Evolutionary conservation across 92 coral and sea anemone genomes (phyloP).

Genomic region (Zoanthus sansibaricus): DNA sequence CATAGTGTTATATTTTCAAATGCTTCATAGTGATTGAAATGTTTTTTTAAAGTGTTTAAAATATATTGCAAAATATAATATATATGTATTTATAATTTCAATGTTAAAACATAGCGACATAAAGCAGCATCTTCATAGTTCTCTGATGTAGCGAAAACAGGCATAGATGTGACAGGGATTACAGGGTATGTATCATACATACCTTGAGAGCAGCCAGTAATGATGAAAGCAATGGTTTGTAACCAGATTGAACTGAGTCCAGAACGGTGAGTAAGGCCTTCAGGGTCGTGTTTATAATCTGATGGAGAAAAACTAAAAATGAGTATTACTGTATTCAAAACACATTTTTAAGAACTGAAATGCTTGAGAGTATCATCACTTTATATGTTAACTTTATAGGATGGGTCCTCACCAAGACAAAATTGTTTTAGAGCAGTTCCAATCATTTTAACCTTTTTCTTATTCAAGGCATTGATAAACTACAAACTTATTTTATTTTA

Average conservation of each 20-base stretch:
- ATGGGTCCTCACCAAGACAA: neutral
- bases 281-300: slow-evolving; percentile 72
- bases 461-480: neutral
- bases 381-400: no score
- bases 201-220: slow-evolving; percentile 87
- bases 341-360: neutral
- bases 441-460: slow-evolving; percentile 2
- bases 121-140: no score
- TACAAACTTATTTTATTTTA: slow-evolving; percentile 2
- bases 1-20: no score
- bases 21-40: no score
- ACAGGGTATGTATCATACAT: neutral
- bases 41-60: no score
- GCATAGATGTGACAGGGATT: no score
- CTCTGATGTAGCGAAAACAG: no score
- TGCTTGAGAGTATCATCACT: no score
- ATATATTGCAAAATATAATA: no score
- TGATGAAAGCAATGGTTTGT: slow-evolving; percentile 66
- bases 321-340: neutral
- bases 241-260: slow-evolving; percentile 57
- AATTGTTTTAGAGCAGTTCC: slow-evolving; percentile 17
- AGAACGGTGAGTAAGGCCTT: slow-evolving; percentile 69
- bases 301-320: neutral
- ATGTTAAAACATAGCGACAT: no score
- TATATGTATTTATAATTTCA: no score